These are phyloP conservation scores for Dolomedes plantarius DNA, from an alignment of 2,888 invertebrate genomes.

Conservation along the genomic window DNA sequence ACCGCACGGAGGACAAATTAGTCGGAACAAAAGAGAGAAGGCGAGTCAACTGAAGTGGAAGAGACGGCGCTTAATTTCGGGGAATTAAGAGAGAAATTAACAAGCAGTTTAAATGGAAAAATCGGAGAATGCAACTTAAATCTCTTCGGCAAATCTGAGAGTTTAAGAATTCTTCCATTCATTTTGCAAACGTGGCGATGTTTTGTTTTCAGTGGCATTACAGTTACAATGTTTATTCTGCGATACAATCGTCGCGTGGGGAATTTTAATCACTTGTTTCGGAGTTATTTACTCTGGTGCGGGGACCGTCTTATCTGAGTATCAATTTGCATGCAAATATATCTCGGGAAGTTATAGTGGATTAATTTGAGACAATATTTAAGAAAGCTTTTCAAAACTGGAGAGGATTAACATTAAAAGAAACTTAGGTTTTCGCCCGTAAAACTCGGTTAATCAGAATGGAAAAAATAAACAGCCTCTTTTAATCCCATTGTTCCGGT, in stretches of 20 bases:
- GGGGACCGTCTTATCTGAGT: too few relatives aligned
- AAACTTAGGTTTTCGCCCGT: too few relatives aligned
- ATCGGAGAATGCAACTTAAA: background rate
- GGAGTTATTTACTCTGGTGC: background rate
- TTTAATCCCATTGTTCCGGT: too few relatives aligned
- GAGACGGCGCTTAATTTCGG: background rate
- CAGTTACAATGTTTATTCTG: background rate
- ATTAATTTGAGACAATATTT: too few relatives aligned
- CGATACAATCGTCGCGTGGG: background rate
- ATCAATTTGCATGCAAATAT: too few relatives aligned
- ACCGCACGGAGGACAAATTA: background rate
- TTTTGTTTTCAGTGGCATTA: background rate
- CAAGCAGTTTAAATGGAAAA: background rate
- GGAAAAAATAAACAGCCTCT: too few relatives aligned
- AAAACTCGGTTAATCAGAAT: too few relatives aligned
- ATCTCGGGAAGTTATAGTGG: too few relatives aligned
- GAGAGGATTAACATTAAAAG: too few relatives aligned
- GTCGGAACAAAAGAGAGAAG: background rate
- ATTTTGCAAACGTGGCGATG: background rate
- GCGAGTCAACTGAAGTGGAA: background rate
- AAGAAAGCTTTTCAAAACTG: too few relatives aligned
- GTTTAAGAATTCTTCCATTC: background rate
- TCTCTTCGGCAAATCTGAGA: background rate
- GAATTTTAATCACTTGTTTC: slow-evolving; percentile 3
- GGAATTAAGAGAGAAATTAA: background rate